These are phyloP conservation scores for Xiphophorus hellerii DNA, from an alignment of 2,113 vertebrate genomes.

Conservation along the genomic window DNA sequence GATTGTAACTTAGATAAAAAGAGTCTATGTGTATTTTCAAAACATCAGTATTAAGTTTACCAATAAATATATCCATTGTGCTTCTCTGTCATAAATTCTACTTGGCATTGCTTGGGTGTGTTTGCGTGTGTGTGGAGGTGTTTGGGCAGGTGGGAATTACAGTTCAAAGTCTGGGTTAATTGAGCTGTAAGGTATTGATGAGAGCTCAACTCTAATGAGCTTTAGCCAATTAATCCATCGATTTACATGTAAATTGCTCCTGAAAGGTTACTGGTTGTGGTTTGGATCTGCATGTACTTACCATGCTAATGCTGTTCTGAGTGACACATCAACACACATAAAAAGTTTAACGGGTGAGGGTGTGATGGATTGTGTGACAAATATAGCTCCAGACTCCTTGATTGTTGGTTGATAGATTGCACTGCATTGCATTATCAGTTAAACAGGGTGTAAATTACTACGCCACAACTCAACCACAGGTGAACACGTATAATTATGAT, in stretches of 20 bases:
- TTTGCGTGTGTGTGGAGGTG: neutral
- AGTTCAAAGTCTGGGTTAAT: constrained; percentile 48
- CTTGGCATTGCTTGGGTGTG: neutral
- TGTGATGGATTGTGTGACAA: constrained; percentile 20
- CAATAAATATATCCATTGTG: neutral
- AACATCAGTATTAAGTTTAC: neutral
- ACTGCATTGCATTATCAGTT: constrained; percentile 65
- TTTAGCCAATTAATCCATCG: constrained; percentile 79
- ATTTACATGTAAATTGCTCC: constrained; percentile 82
- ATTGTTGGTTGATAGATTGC: constrained; percentile 55
- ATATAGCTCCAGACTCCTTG: constrained; percentile 19
- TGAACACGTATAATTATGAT: constrained; percentile 55
- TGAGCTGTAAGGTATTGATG: constrained; percentile 69
- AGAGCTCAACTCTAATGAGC: constrained; percentile 72
- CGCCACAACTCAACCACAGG: constrained; percentile 43
- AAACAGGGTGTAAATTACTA: constrained; percentile 72
- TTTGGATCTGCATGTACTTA: constrained; percentile 82
- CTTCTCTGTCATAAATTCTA: neutral
- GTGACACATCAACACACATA: constrained; percentile 47
- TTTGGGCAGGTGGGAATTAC: constrained; percentile 11
- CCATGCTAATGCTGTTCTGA: constrained; percentile 75
- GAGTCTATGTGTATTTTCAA: neutral
- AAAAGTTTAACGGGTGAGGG: constrained; percentile 25
- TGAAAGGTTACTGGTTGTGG: constrained; percentile 75
- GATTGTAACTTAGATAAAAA: neutral